These are phyloP conservation scores for Congeria kusceri DNA, from an alignment of 2,888 invertebrate genomes.

Conservation along the genomic window DNA sequence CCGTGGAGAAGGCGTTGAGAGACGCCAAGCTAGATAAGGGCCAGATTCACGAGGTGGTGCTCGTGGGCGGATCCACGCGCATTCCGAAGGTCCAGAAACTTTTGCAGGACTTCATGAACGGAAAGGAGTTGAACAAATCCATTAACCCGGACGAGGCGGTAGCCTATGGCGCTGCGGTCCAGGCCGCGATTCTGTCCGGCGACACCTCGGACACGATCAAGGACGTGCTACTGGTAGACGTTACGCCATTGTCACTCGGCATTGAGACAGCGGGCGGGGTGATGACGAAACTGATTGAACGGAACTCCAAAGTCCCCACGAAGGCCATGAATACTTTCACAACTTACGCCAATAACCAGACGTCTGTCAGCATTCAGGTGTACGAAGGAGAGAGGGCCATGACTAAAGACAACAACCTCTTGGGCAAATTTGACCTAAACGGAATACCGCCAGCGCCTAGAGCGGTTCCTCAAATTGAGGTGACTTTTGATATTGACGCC, in stretches of 20 bases:
- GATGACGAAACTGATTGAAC: conserved; percentile 75
- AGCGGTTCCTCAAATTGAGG: conserved; percentile 85
- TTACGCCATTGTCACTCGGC: conserved; percentile 66
- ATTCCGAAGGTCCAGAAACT: conserved; percentile 83
- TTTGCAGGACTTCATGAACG: conserved; percentile 78
- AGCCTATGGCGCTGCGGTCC: conserved; percentile 89
- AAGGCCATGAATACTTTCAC: conserved; percentile 88
- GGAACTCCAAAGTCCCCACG: conserved; percentile 83
- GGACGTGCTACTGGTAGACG: conserved; percentile 91
- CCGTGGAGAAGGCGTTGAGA: conserved; percentile 83
- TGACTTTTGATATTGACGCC: conserved; percentile 94
- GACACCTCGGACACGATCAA: conserved; percentile 89
- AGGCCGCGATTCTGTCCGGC: conserved; percentile 88
- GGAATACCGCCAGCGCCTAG: conserved; percentile 85
- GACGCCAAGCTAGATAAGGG: conserved; percentile 87
- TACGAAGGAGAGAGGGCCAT: conserved; percentile 97
- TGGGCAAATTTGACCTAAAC: conserved; percentile 77
- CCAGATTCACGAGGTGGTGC: conserved; percentile 91
- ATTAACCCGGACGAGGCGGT: conserved; percentile 99
- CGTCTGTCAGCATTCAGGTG: conserved; percentile 86
- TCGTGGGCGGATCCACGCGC: conserved; percentile 89
- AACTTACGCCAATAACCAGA: conserved; percentile 95
- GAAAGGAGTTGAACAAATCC: conserved; percentile 74
- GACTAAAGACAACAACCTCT: conserved; percentile 95
- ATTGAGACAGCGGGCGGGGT: conserved; percentile 73